These are phyloP conservation scores for Myotis brandtii DNA, from an alignment of 2,113 vertebrate species.

Conservation along the genomic window DNA sequence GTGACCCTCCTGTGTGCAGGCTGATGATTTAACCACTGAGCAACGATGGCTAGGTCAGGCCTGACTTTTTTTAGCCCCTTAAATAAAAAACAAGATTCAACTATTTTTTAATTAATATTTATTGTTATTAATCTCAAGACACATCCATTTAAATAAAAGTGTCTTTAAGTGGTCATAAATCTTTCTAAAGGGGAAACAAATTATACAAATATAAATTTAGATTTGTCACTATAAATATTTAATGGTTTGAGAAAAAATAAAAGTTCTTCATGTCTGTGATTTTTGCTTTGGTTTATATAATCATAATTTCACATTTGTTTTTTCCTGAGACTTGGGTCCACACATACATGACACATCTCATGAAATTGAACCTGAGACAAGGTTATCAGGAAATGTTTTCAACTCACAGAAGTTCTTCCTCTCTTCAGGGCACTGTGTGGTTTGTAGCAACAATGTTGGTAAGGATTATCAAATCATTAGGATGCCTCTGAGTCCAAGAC, in stretches of 20 bases:
- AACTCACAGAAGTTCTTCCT: neutral
- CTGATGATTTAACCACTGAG: too few species aligned
- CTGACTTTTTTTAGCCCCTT: neutral
- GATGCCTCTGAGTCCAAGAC: neutral
- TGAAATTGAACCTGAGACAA: neutral
- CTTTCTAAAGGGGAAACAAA: neutral
- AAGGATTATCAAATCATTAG: neutral
- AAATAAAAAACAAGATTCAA: neutral
- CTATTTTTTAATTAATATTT: neutral
- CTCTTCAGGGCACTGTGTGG: neutral
- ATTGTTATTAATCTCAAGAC: neutral
- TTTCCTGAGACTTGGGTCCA: neutral
- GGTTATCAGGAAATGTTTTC: neutral
- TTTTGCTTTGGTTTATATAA: slow-evolving; percentile 16
- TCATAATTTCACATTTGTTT: neutral
- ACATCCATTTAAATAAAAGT: neutral
- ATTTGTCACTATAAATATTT: neutral
- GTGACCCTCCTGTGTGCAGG: too few species aligned
- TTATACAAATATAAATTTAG: neutral
- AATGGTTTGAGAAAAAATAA: neutral
- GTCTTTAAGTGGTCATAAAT: neutral
- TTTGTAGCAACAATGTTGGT: neutral
- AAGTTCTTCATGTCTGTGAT: neutral
- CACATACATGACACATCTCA: neutral
- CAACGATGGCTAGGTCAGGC: too few species aligned